Conservation (phyloP, 1,140 invertebrate genomes). For the Apis laboriosa region DNA sequence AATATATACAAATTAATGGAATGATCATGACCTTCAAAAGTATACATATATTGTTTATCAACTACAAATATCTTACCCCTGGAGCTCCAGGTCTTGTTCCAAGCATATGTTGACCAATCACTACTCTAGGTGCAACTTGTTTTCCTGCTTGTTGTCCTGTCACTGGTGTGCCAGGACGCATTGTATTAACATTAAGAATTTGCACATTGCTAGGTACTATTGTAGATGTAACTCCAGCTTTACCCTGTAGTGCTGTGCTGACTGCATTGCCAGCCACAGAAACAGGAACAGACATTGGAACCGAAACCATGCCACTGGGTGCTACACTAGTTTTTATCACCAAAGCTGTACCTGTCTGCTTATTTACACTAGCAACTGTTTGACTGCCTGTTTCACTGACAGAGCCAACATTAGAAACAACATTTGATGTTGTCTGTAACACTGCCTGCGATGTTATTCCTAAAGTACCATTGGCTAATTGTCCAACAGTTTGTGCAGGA, state of each 20-base stretch:
- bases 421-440: conserved; percentile 72
- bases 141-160: conserved; percentile 88
- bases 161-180: conserved; percentile 86
- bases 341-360: conserved; percentile 84
- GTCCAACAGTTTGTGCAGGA: conserved; percentile 82
- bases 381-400: conserved; percentile 67
- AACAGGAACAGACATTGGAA: conserved; percentile 86
- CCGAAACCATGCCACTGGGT: conserved; percentile 84
- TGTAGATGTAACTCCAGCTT: conserved; percentile 82
- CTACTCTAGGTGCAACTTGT: conserved; percentile 87
- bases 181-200: conserved; percentile 89
- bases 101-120: conserved; percentile 91
- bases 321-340: conserved; percentile 86
- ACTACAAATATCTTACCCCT: conserved; percentile 83
- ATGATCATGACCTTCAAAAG: not conserved
- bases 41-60: conserved; percentile 15
- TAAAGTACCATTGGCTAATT: conserved; percentile 76
- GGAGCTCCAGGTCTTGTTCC: conserved; percentile 89
- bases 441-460: conserved; percentile 72
- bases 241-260: conserved; percentile 81
- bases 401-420: conserved; percentile 70
- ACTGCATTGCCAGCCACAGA: conserved; percentile 78
- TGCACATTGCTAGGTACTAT: conserved; percentile 89
- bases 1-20: not conserved
- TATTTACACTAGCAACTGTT: conserved; percentile 79